Base-by-base conservation (phyloP, 1,140 invertebrate genomes). In the Drosophila parabipectinata region DNA sequence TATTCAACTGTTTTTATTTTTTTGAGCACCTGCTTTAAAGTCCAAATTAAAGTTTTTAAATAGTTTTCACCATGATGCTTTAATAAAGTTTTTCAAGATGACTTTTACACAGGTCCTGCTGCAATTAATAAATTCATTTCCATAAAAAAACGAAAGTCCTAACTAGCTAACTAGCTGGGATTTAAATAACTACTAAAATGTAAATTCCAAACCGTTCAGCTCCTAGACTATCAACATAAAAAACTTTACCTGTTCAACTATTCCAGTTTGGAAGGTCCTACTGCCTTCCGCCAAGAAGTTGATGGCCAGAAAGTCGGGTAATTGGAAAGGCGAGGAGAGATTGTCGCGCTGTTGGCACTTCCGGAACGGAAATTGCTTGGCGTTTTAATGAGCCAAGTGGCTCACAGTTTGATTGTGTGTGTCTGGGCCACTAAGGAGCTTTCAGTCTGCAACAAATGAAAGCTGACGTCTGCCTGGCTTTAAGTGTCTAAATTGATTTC, bases 331-430 rank as follows among this genome's bases (percentile, higher is more conserved):
- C 45, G 52, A 18, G 48, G 24, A 8, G 24, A 64, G 66, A 48
- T 72, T 71, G 81, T 71, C 81, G 55, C 67, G 24, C n/a, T 50
- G 64, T n/a, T 30, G 60, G 57, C 55, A 79, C 72, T 76, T 83
- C 80, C 76, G 77, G 54, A 57, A 51, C 59, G 61, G 56, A 79
- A 83, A 73, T 80, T 73, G 72, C 72, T 73, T 85, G 80, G 67
- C 55, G 81, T 68, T 74, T 85, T 87, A 84, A 84, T 84, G 81
- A 84, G 82, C 60, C 77, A 59, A 81, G 62, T 50, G 41, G 41
- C 52, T 47, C 53, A 15, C 15, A 56, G 66, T 30, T 52, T 55
- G 62, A 34, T 30, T 47, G 28, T 10, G 15, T 51, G 51, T 24
- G 47, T 52, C 37, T 24, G 47, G n/a, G 69, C 45, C 45, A 50